A percentile compares a stretch with the other conserved stretches of the same genome.
Conservation (phyloP, 2,888 invertebrate species). For the Cancer borealis region DNA sequence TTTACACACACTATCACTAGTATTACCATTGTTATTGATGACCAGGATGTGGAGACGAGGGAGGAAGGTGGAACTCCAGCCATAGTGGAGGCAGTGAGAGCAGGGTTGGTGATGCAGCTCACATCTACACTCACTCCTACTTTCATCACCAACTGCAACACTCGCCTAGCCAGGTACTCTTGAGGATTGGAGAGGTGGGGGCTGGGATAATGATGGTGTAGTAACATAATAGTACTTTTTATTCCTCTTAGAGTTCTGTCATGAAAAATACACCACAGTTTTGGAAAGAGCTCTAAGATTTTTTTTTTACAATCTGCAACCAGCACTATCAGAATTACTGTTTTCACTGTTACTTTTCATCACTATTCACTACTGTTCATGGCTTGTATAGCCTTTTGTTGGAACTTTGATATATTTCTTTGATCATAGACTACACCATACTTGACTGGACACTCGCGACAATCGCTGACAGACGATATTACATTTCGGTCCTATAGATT, state of each 20-base stretch:
- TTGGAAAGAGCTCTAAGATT: neutral
- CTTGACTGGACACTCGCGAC: no score
- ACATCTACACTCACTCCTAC: constrained; percentile 89
- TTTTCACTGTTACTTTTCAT: no score
- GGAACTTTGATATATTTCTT: no score
- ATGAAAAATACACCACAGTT: neutral
- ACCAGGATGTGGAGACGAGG: constrained; percentile 83
- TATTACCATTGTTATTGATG: constrained; percentile 69
- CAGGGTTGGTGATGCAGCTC: constrained; percentile 91
- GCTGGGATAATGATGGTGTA: constrained; percentile 35
- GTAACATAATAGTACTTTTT: no score
- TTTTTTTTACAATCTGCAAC: neutral
- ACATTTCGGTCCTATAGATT: no score
- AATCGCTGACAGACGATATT: no score
- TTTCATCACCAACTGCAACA: constrained; percentile 84
- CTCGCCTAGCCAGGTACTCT: constrained; percentile 78
- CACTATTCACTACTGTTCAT: no score
- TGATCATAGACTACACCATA: no score
- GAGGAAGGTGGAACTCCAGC: constrained; percentile 89
- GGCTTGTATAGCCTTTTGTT: no score
- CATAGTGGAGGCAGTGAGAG: constrained; percentile 89
- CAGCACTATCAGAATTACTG: no score
- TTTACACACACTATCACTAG: neutral
- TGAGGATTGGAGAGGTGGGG: neutral
- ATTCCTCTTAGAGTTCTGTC: neutral